Base-by-base conservation (phyloP, 2,797 vertebrate species). In the Gallirallus australis region DNA sequence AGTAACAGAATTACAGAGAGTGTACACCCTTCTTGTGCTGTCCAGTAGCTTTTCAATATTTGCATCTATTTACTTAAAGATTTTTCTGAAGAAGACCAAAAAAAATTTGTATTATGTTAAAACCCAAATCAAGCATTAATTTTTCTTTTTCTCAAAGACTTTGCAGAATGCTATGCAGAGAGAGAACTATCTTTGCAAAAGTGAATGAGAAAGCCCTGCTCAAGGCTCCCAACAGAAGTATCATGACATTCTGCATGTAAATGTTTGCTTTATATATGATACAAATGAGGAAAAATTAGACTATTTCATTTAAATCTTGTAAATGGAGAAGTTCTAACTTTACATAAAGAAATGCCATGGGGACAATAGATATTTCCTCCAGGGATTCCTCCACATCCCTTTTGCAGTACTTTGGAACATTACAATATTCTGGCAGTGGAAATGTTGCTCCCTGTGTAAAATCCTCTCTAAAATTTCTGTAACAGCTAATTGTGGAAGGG, bases 171-270 rank as follows among this genome's bases (percentile, higher is more conserved):
- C 31, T 56, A 25, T 3, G 50, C 24, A 60, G 23, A 60, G 28
- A 56, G 17, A 37, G 23, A 65, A 52, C 15, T 35, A 63, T 20
- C 50, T 42, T 60, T 27, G 23, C 70, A 63, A 53, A 94, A 48
- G 0, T 18, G 37, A 66, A 71, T 2, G 7, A 52, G n/a, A 18
- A 56, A 35, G 1, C 1, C 37, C 30, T 48, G 37, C 37, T 52
- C 33, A 52, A 11, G 48, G 42, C 65, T 72, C 33, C 56, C 35
- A 52, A 25, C 3, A 2, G 39, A 4, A 52, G 30, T 40, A 63
- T 27, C 17, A 3, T 4, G 31, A 42, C 5, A 7, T 50, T 23
- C 19, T 61, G 17, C 3, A 1, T 31, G n/a, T 13, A 60, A 86
- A 84, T 25, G 23, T 47, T 59, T 71, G 19, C 76, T 85, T 69